Evolutionary conservation across 2,113 vertebrate species (phyloP).

Genomic region (Arenaria interpres): DNA sequence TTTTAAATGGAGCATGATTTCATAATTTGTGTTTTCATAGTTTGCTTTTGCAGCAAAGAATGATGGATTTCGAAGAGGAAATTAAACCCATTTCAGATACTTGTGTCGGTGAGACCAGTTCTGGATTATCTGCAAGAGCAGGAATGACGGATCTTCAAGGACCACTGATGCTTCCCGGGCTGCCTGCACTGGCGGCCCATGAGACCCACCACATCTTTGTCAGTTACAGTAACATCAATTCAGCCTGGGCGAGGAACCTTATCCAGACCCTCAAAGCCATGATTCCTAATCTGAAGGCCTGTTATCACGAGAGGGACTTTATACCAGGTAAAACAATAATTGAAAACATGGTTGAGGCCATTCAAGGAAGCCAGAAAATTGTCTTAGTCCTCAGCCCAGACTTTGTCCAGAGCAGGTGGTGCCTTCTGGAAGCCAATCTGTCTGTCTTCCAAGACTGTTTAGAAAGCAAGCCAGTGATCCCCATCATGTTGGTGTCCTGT

Average conservation of each 20-base stretch:
- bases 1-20: neutral
- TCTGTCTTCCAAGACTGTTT: constrained; percentile 69
- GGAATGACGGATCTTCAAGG: neutral
- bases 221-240: constrained; percentile 65
- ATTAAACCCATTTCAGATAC: neutral
- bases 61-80: neutral
- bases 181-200: neutral
- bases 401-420: constrained; percentile 73
- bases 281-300: constrained; percentile 24
- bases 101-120: neutral
- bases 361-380: constrained; percentile 73
- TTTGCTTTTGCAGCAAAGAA: neutral
- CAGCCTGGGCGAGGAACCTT: constrained; percentile 45
- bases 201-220: constrained; percentile 69
- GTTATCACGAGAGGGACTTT: constrained; percentile 71
- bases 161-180: neutral
- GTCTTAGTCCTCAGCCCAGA: constrained; percentile 70
- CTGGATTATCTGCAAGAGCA: neutral
- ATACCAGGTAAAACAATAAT: constrained; percentile 55
- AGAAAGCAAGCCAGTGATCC: constrained; percentile 62
- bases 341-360: constrained; percentile 72
- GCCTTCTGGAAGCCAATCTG: constrained; percentile 71
- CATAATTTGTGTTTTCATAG: neutral
- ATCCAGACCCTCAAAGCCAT: constrained; percentile 49
- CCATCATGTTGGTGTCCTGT: constrained; percentile 61